Base-by-base conservation (phyloP, 2,797 vertebrate species). In the Pipistrellus pygmaeus region DNA sequence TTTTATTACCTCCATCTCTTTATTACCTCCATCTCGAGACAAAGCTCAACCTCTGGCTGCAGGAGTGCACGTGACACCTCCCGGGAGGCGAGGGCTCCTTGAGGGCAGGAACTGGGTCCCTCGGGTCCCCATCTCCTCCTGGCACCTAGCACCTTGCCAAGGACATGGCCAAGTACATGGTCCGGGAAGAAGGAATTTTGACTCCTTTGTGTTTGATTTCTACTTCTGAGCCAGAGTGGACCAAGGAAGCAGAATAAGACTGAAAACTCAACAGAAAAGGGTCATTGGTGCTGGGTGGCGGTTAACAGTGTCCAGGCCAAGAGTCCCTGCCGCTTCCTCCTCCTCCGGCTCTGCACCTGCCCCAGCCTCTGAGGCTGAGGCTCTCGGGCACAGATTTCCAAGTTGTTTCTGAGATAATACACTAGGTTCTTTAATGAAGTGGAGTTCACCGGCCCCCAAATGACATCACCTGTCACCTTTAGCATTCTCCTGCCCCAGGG, bases 1-100 rank as follows among this genome's bases (percentile, higher is more conserved):
- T 88, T 88, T 72, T n/a, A 68, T 44, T 80, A 62, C 83, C 91
- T 93, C 82, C 51, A 62, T 90, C 86, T 95, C 72, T 68, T 35
- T 35, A 35, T 35, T 35, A 35, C 35, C 38, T 38, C 38, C 38
- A 38, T 38, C 38, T 38, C 38, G 69, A 83, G 38, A 76, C 35
- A 80, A 85, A 93, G 83, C 80, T 75, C 92, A 75, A 27, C 75
- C 57, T 86, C 71, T 27, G 46, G 73, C 30, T 83, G 76, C 53
- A 46, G 64, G 8, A 30, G 38, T 35, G 46, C 73, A 17, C 11
- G 27, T 18, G 77, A 81, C 12, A 21, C 44, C 68, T 85, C 78
- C 85, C 82, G 46, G 69, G 41, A 80, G 68, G 72, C 9, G 18
- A 44, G 62, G 85, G 48, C 38, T 57, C 55, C 18, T 9, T 25